phyloP scores from a whole-genome alignment of 2,797 vertebrate species.

The Orestias chungarensis region DNA sequence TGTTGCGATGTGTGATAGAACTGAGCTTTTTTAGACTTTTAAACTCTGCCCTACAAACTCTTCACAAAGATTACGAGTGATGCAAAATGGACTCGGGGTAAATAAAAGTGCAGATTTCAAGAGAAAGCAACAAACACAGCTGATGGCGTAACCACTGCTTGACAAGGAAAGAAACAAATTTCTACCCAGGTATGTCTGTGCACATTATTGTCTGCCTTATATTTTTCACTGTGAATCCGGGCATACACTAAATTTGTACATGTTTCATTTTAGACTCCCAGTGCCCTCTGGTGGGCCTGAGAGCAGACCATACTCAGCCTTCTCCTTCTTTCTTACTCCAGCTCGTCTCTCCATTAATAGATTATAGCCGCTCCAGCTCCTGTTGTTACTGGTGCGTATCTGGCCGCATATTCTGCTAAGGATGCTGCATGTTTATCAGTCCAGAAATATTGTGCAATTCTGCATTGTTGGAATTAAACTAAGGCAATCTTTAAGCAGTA shows the following conservation, averaged over 20 bases:
- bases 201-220: slow-evolving; percentile 9
- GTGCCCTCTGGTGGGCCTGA: slow-evolving; percentile 62
- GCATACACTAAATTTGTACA: slow-evolving; percentile 36
- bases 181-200: not conserved
- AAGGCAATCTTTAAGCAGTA: slow-evolving; percentile 14
- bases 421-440: slow-evolving; percentile 70
- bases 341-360: slow-evolving; percentile 71
- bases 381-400: slow-evolving; percentile 72
- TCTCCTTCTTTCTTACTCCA: slow-evolving; percentile 40
- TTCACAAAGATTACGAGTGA: slow-evolving; percentile 26
- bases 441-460: slow-evolving; percentile 65
- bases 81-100: slow-evolving; percentile 27
- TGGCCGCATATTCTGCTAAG: slow-evolving; percentile 59
- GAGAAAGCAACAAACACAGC: slow-evolving; percentile 7
- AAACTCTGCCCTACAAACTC: slow-evolving; percentile 32
- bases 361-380: slow-evolving; percentile 73
- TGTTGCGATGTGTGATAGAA: slow-evolving; percentile 25
- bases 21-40: slow-evolving; percentile 38
- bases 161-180: not conserved
- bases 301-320: slow-evolving; percentile 39
- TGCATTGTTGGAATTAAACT: slow-evolving; percentile 24
- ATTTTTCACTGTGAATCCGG: slow-evolving; percentile 32
- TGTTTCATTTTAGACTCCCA: slow-evolving; percentile 49
- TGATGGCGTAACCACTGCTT: not conserved
- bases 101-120: slow-evolving; percentile 15